Base-by-base conservation (phyloP, 2,113 vertebrate genomes). In the Brachyhypopomus gauderio region DNA sequence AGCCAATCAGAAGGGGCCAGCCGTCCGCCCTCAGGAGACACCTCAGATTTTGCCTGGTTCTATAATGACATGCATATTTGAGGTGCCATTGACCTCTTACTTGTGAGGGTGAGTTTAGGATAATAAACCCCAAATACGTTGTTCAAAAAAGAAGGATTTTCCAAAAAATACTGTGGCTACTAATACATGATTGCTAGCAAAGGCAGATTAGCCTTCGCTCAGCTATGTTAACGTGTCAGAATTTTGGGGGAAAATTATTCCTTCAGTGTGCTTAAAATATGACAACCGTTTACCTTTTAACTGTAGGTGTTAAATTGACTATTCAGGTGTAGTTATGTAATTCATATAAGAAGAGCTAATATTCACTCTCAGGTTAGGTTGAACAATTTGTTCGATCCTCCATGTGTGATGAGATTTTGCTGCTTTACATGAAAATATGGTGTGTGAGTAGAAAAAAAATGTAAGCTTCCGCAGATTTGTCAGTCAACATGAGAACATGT, bases 401-500 rank as follows among this genome's bases (percentile, higher is more conserved):
- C 64, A 75, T 71, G 77, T 80, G 66, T 63, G 67, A 81, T 60
- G 60, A 73, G 59, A 84, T 60, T 77, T 77, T 73, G 72, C 45
- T 56, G 70, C 62, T 59, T 74, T 41, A 60, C n/a, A 55, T 60
- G 52, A 62, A 79, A 79, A 79, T 72, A 30, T 79, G 66, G 64
- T 48, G 60, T 45, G 16, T 45, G 74, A 77, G 73, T 75, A 70
- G 38, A 67, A 67, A 72, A 80, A 60, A 77, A 72, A 77, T 81
- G 67, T 48, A 52, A 52, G 45, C 48, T 62, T 66, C 66, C 66
- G 62, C 75, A 62, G 64, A 52, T 72, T 82, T 70, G 73, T 82
- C 59, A 70, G 80, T 77, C 80, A 82, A 82, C 80, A 76, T 48
- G 5, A 25, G 55, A 20, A 78, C 77, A 71, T 75, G 79, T 77